Base-by-base conservation (phyloP, 2,797 vertebrate species). In the Danio tinwini region DNA sequence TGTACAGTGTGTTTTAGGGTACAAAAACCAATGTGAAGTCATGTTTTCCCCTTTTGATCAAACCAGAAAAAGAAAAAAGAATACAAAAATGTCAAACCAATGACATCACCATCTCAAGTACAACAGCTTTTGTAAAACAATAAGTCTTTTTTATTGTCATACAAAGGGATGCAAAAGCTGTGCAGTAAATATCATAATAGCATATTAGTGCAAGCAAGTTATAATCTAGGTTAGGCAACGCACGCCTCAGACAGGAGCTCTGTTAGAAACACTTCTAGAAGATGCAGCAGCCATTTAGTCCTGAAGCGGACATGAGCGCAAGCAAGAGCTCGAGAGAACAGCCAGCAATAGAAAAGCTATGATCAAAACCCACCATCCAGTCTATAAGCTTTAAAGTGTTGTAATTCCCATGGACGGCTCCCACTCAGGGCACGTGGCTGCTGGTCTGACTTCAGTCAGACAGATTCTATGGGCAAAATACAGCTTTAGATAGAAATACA, bases 371-470 rank as follows among this genome's bases (percentile, higher is more conserved):
- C 94, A 95, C 94, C 93, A 92, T 95, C 94, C 91, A 88, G 88
- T 91, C 87, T 86, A 87, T 87, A 88, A 88, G 89, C 86, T 83
- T 90, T 94, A 94, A 88, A 95, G 93, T 88, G 94, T 94, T 83
- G 93, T 94, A 89, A 94, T 93, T 89, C 94, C 94, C 93, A 95
- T 93, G 89, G 94, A 93, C 1, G 92, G 94, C 90, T 95, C 94
- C 93, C 93, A 94, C 87, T 95, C 94, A 85, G 94, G 94, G 88
- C 93, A 95, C 83, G 93, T 90, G 83, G 93, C 93, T 21, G 93
- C 91, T 69, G 94, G 93, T 76, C 86, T 87, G 90, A 95, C 91
- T 89, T 95, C 93, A 84, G 92, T 92, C 93, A 95, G 91, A 88
- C 94, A 93, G 91, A 95, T 93, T 94, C 94, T 95, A 94, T 86